Evolutionary conservation across 2,888 invertebrate genomes (phyloP), one percentile per base, ranked within the genome.

Genomic region (Prenolepis imparis): DNA sequence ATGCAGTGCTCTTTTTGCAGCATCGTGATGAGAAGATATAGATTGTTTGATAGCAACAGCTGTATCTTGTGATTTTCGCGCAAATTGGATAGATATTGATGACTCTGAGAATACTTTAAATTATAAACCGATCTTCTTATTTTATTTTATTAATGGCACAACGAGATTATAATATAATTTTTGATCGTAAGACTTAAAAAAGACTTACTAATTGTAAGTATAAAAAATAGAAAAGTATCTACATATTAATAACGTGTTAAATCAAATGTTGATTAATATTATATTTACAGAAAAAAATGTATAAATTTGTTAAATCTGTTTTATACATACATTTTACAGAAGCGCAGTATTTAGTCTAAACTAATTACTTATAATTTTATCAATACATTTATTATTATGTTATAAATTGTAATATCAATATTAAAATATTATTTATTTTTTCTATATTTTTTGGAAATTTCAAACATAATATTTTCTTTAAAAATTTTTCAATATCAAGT

Each of bases 11-110:
- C 28, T 41, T 41, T 41, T 41, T 41, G 41, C n/a, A 18, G 57
- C 68, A 28, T 78, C 55, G 77, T 68, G 55, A 78, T 28, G 70
- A 57, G 39, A 57, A 44, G 57, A 15, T 28, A 41, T 41, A 21
- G 36, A 28, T 57, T 36, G n/a, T 41, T 44, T 15, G 41, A 9
- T 57, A 78, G 77, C 11, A 70, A 57, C 41, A 28, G 57, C 28
- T 57, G 28, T 6, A 67, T 68, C 39, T 21, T 32, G 55, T 70
- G 11, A 70, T 78, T 78, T n/a, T 12, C 9, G 41, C 28, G 57
- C n/a, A 70, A 78, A 78, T 70, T 41, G 15, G 0, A 32, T 1
- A 70, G 21, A 39, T 39, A 77, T 57, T 41, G 12, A 44, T 44
- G 28, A 44, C 5, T 41, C 18, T 41, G 18, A 70, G 8, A 41